Base-by-base conservation (phyloP, 2,113 vertebrate genomes). In the Ciconia boyciana region DNA sequence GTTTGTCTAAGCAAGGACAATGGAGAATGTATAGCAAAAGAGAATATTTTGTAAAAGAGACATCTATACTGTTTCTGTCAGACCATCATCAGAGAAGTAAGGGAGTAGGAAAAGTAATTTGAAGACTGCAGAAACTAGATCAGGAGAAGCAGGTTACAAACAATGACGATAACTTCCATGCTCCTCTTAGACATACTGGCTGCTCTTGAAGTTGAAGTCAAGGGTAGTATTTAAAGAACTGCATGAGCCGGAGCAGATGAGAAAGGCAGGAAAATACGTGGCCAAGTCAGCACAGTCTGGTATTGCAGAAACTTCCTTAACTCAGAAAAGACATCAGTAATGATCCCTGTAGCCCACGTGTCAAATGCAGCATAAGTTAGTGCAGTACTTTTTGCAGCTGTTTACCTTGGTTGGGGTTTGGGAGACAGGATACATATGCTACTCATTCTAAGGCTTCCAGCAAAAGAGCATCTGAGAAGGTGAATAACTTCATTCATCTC, bases 381-480 rank as follows among this genome's bases (percentile, higher is more conserved):
- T 46, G 34, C 43, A 19, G 44, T 39, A 62, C 1, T 1, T 72
- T 79, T 84, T 94, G 17, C 74, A 72, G 54, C 43, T 82, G 18
- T 70, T 78, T 74, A 16, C 12, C 20, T 9, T 9, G 22, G 24
- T 14, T 75, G 70, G 46, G 18, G 39, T 64, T 78, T 68, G 28
- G 49, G 22, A 90, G 68, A 57, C 58, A 83, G 55, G 55, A 26
- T 78, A 29, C 1, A 0, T 48, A 29, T 75, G 72, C 19, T 82
- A 32, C 52, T 87, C 26, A 14, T 65, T 76, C 75, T 75, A 79
- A 72, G 60, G 36, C 83, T 92, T 78, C 55, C 58, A 79, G 91
- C 32, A 92, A 92, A 91, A 93, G 29, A 92, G 25, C 85, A 69
- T 65, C 93, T 82, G 41, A 93, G 77, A 83, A 94, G 49, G 81